A percentile compares a stretch with the other conserved stretches of the same genome.
Conservation (phyloP, 2,113 vertebrate species). For the Microcebus ravelobensis region DNA sequence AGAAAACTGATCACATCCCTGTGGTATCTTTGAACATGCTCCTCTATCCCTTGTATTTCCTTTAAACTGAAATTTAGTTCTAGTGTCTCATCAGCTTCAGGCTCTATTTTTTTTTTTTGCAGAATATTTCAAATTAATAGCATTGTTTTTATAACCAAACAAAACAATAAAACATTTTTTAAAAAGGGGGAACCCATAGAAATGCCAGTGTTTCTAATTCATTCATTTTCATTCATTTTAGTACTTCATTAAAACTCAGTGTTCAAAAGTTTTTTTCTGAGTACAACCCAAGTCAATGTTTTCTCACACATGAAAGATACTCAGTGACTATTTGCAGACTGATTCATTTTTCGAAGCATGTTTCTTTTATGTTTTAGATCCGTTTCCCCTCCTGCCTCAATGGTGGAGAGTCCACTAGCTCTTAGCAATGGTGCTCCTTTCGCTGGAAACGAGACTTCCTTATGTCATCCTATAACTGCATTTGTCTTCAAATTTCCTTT, state of each 20-base stretch:
- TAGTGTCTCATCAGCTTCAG: neutral
- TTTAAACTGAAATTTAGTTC: neutral
- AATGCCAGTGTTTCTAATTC: neutral
- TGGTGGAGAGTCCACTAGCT: too few species aligned
- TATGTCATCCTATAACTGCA: neutral
- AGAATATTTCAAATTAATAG: neutral
- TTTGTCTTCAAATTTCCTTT: neutral
- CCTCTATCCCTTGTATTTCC: neutral
- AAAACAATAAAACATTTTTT: neutral
- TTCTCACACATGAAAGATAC: neutral
- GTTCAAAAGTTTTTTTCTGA: neutral
- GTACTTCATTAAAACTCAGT: neutral
- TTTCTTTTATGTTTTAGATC: neutral
- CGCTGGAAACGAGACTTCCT: neutral
- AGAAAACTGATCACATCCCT: neutral
- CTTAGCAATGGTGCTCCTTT: neutral
- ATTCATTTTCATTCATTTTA: neutral
- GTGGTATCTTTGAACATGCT: neutral
- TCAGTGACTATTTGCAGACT: neutral
- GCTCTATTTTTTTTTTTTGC: neutral
- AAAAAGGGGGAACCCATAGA: neutral
- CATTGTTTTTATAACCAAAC: neutral
- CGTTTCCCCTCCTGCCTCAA: neutral
- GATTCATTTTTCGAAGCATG: neutral
- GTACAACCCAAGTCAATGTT: neutral